phyloP scores from a whole-genome alignment of 2,113 vertebrate species.

The Tilapia sparmanii region DNA sequence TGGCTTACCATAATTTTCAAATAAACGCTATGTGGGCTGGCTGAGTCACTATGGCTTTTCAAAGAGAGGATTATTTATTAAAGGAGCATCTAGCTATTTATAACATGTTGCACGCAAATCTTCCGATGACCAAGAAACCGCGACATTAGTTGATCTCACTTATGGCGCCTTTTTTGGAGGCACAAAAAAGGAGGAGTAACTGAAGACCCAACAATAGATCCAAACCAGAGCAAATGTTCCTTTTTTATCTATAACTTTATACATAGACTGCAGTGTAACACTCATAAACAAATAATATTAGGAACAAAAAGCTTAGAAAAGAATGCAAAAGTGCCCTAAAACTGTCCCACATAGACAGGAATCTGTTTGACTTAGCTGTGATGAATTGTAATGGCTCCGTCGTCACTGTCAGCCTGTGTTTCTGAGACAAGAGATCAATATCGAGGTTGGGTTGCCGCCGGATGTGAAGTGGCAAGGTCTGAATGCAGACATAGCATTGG shows the following conservation, averaged over 20 bases:
- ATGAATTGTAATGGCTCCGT: slow-evolving; percentile 6
- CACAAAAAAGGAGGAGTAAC: not conserved
- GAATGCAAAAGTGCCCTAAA: not conserved
- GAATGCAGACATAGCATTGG: not conserved
- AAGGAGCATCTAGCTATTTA: not conserved
- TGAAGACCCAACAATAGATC: not conserved
- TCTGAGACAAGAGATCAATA: slow-evolving; percentile 26
- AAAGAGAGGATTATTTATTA: not conserved
- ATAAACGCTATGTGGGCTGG: slow-evolving; percentile 28
- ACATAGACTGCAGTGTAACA: not conserved
- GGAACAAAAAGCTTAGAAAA: not conserved
- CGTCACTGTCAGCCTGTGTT: not conserved
- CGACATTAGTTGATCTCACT: not conserved
- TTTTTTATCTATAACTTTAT: not conserved
- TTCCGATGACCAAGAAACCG: not conserved
- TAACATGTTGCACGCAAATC: not conserved
- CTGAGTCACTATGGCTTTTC: slow-evolving; percentile 38
- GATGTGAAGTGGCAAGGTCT: slow-evolving; percentile 29
- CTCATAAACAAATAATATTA: not conserved
- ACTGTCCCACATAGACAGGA: not conserved
- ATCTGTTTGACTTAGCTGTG: not conserved
- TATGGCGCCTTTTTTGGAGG: not conserved
- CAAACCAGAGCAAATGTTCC: not conserved
- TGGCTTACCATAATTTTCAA: slow-evolving; percentile 15
- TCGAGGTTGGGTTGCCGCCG: not conserved